phyloP scores from a whole-genome alignment of 2,888 invertebrate genomes.

The Pyrochroa serraticornis region DNA sequence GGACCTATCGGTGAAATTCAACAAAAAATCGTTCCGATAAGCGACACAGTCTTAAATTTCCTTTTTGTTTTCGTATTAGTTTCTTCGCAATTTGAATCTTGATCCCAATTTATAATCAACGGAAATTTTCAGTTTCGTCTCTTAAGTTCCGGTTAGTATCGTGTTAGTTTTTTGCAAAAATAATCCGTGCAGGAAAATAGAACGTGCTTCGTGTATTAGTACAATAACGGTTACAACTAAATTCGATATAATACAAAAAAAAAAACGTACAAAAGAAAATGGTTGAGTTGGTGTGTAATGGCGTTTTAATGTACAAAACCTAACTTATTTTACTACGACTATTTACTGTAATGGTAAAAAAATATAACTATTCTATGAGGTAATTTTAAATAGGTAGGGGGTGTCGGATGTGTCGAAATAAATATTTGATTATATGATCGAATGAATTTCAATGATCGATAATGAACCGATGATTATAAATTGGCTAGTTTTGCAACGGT shows the following conservation, averaged over 20 bases:
- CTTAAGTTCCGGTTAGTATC: constrained; percentile 14
- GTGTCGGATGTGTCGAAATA: constrained; percentile 32
- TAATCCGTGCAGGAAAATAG: constrained; percentile 10
- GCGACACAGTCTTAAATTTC: constrained; percentile 48
- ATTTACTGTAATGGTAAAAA: not conserved
- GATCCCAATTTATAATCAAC: constrained; percentile 46
- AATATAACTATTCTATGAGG: constrained; percentile 28
- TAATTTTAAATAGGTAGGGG: constrained; percentile 29
- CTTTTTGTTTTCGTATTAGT: constrained; percentile 12
- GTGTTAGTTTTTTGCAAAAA: constrained; percentile 12
- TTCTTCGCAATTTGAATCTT: constrained; percentile 14
- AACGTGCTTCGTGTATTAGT: constrained; percentile 17
- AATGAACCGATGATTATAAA: constrained; percentile 48
- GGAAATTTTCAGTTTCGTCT: constrained; percentile 16
- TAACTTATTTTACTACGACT: constrained; percentile 1
- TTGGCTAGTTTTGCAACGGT: constrained; percentile 40
- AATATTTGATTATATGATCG: constrained; percentile 32
- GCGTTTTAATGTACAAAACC: constrained; percentile 8
- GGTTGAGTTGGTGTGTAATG: no score
- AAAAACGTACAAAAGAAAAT: not conserved
- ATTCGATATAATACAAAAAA: not conserved
- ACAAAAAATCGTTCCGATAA: constrained; percentile 38
- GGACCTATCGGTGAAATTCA: constrained; percentile 38
- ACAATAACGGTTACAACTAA: constrained; percentile 2
- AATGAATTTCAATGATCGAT: constrained; percentile 30